A percentile compares a stretch with the other conserved stretches of the same genome.
Conservation (phyloP, 2,888 invertebrate genomes). For the Athalia cordata region DNA sequence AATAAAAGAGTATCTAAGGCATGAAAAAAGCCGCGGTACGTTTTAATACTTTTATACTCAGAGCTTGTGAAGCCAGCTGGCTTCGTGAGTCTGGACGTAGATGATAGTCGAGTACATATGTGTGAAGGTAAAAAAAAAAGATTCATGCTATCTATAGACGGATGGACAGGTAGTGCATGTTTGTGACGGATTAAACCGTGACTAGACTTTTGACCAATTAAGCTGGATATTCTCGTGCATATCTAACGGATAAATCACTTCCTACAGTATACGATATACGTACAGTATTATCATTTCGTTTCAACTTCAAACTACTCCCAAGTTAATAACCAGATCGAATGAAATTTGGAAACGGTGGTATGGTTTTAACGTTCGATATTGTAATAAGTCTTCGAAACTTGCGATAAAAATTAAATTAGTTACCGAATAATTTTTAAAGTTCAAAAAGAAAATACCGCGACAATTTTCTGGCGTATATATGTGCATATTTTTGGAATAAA, state of each 20-base stretch:
- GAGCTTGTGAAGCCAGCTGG: background rate
- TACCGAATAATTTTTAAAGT: too few relatives aligned
- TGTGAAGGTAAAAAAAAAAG: background rate
- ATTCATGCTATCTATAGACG: background rate
- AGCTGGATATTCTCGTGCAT: conserved; percentile 2
- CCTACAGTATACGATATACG: background rate
- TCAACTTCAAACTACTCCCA: background rate
- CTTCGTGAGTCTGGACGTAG: too few relatives aligned
- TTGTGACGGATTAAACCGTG: conserved; percentile 39
- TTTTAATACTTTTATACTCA: conserved; percentile 5
- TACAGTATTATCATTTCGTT: conserved; percentile 15
- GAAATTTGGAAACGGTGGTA: background rate
- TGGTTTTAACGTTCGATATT: background rate
- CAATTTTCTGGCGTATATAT: too few relatives aligned
- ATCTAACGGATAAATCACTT: conserved; percentile 21
- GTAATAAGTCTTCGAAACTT: too few relatives aligned
- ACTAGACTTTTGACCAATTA: conserved; percentile 38
- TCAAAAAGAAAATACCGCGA: too few relatives aligned
- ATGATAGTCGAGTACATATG: too few relatives aligned
- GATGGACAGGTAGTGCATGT: conserved; percentile 14
- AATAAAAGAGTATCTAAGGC: too few relatives aligned
- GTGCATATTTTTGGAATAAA: too few relatives aligned
- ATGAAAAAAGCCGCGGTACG: conserved; percentile 22
- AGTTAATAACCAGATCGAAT: conserved; percentile 37
- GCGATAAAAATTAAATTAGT: too few relatives aligned